These are phyloP conservation scores for Ceyx cyanopectus DNA, from an alignment of 2,113 vertebrate genomes.

Conservation along the genomic window DNA sequence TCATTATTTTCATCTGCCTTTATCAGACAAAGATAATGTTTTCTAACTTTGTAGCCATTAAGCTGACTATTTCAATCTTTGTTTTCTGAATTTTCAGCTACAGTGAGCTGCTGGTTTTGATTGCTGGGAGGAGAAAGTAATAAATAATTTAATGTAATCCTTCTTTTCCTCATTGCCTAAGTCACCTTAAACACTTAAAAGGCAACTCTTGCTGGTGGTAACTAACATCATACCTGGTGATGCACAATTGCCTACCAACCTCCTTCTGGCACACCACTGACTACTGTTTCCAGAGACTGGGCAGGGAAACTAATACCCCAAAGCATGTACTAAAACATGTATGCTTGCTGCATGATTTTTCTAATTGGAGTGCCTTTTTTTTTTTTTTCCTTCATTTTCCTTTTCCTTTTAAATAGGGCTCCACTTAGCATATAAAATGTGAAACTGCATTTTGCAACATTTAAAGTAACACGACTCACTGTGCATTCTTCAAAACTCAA, in stretches of 20 bases:
- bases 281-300: neutral
- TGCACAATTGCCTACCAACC: neutral
- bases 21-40: neutral
- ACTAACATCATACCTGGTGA: neutral
- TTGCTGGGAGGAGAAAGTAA: neutral
- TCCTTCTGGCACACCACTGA: neutral
- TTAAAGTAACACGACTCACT: neutral
- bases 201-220: neutral
- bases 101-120: neutral
- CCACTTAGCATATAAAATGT: neutral
- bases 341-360: neutral
- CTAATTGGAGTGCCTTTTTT: neutral
- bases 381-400: rapidly evolving
- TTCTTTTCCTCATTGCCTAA: neutral
- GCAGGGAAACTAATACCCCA: neutral
- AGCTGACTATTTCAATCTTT: neutral
- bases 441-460: neutral
- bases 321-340: neutral
- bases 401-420: neutral
- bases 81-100: neutral
- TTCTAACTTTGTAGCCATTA: neutral
- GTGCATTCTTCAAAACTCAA: neutral
- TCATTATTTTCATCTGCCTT: neutral
- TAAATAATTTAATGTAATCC: neutral
- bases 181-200: neutral